Evolutionary conservation across 2,888 invertebrate genomes (phyloP), one percentile per base, ranked within the genome.

Genomic region (Anthophora plumipes): DNA sequence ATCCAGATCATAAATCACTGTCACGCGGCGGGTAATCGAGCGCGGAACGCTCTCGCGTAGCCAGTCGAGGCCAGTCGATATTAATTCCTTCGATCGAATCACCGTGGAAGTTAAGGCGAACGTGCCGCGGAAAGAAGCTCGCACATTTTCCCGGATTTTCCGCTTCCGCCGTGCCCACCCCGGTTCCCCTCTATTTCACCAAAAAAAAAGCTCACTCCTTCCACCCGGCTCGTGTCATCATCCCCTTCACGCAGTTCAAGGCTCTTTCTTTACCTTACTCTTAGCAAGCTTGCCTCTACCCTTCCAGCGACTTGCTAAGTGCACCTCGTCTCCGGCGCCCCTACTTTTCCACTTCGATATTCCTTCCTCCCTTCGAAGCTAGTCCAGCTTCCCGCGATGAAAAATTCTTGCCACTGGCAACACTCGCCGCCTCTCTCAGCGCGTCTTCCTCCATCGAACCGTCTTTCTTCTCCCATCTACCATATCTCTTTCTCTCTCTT

Each of bases 1-100:
- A 87, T 88, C 84, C 80, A 75, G 78, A 84, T 87, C 89, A 91
- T 91, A 91, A 90, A 92, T 92, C 92, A 92, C 90, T 88, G 92
- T 91, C 92, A 89, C 88, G 88, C 87, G 80, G 89, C 88, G 88
- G 90, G 83, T 91, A 92, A 91, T 91, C 91, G 91, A 91, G 88
- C 87, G 89, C 61, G 89, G 82, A 83, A 81, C 80, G 84, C 70
- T 80, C 75, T 55, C 85, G 86, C 84, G 31, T 14, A 84, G 89
- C 86, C 67, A 46, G 89, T 89, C 89, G 88, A 80, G 77, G 88
- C 88, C 87, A 88, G 89, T 86, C 86, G 84, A 91, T 91, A 92
- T 92, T 92, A 92, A 92, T 92, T 92, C 91, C 43, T n/a, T 91
- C 87, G 72, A 60, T 71, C 80, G 77, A 69, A 66, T 77, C 72